Percentiles rank a stretch among this genome's conserved stretches.
Evolutionary conservation across 1,140 invertebrate species (phyloP).

Genomic region (Ctenoplectra terminalis): DNA sequence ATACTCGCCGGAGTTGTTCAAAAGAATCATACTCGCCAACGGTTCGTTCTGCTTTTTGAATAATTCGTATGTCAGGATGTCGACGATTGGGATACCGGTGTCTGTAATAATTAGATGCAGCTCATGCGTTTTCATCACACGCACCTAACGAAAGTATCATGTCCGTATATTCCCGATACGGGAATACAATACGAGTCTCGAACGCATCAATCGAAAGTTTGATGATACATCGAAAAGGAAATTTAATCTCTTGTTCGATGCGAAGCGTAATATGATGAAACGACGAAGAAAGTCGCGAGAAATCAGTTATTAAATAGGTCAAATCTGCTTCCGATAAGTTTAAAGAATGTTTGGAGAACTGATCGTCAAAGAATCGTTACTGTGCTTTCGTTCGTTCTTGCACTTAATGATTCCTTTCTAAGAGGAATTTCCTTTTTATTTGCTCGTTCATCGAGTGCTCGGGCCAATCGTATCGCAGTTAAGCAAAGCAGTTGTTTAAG

Average conservation of each 20-base stretch:
- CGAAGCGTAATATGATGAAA: neutral
- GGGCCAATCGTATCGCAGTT: neutral
- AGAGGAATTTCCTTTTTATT: neutral
- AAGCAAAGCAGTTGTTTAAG: neutral
- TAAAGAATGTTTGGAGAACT: neutral
- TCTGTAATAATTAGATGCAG: too few species aligned
- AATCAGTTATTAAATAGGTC: conserved; percentile 1
- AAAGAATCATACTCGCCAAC: too few species aligned
- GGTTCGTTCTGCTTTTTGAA: too few species aligned
- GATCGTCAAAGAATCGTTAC: neutral
- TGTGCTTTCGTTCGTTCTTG: neutral
- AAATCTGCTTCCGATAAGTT: conserved; percentile 1
- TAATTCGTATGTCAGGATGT: too few species aligned
- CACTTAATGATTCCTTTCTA: neutral
- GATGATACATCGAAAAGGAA: neutral
- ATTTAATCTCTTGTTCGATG: neutral
- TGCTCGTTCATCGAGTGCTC: neutral
- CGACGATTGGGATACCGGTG: too few species aligned
- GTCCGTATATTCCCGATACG: too few species aligned
- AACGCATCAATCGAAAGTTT: too few species aligned
- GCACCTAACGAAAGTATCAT: too few species aligned
- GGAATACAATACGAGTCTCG: too few species aligned
- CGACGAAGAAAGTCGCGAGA: neutral
- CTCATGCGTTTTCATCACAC: too few species aligned
- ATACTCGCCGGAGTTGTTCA: too few species aligned